Conservation (phyloP, 2,113 vertebrate genomes). For the Nestor notabilis region DNA sequence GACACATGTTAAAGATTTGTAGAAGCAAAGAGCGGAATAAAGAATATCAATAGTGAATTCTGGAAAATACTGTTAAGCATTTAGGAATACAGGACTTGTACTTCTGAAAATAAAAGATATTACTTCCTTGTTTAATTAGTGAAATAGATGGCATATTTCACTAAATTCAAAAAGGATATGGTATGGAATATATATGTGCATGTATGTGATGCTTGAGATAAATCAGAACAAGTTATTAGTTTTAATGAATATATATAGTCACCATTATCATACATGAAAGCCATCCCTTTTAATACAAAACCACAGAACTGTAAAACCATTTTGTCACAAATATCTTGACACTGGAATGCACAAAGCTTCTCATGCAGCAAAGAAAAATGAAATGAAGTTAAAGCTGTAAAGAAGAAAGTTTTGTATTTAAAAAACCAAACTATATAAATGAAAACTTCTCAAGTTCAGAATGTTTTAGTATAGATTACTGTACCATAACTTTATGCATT, state of each 20-base stretch:
- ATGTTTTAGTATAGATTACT: neutral
- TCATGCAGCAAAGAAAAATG: neutral
- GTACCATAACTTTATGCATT: neutral
- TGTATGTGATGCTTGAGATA: neutral
- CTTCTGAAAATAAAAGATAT: neutral
- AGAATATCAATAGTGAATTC: neutral
- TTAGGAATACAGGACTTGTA: neutral
- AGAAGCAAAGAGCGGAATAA: neutral
- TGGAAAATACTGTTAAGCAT: neutral
- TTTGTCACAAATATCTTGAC: neutral
- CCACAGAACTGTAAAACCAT: neutral
- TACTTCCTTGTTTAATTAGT: neutral
- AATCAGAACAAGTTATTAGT: neutral
- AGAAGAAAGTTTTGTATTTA: neutral
- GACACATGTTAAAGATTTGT: neutral
- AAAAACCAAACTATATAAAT: fast-evolving
- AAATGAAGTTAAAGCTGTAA: neutral
- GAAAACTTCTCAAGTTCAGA: neutral
- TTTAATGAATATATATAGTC: neutral
- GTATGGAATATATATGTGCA: neutral
- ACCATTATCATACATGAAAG: neutral
- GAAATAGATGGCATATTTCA: neutral
- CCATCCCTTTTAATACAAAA: neutral
- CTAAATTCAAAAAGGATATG: neutral
- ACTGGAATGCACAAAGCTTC: neutral